phyloP scores from a whole-genome alignment of 2,113 vertebrate species.

The Cercocebus atys region DNA sequence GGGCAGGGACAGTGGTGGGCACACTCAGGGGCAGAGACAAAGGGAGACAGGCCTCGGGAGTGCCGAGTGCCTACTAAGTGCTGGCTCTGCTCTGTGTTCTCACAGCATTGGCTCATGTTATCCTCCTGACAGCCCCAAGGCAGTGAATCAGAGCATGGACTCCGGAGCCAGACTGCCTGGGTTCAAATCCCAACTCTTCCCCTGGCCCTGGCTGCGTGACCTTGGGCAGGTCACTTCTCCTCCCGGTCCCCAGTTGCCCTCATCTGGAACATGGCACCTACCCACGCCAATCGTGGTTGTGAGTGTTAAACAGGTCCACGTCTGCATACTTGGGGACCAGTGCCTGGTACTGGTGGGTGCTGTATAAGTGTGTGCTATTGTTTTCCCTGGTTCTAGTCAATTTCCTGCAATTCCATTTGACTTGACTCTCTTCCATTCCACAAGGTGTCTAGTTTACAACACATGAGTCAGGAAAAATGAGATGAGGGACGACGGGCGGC shows the following conservation, averaged over 20 bases:
- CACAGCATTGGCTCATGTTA: accelerated
- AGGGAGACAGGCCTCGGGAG: accelerated
- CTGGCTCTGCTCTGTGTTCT: accelerated
- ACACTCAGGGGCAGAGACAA: not conserved
- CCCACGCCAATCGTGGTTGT: accelerated
- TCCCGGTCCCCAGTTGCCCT: not conserved
- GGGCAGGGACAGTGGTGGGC: not conserved
- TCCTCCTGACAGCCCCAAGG: accelerated
- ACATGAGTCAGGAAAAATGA: not conserved
- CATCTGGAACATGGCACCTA: not conserved
- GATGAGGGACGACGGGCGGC: accelerated
- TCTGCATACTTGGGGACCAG: not conserved
- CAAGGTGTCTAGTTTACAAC: not conserved
- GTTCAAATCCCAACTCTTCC: not conserved
- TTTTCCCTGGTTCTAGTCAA: not conserved
- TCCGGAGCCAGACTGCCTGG: not conserved
- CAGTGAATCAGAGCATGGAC: accelerated
- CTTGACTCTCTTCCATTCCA: not conserved
- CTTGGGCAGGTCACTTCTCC: not conserved
- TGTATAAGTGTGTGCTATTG: too few relatives aligned
- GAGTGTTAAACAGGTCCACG: too few relatives aligned
- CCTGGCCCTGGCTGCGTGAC: too few relatives aligned
- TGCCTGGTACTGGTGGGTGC: not conserved
- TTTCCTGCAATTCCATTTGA: too few relatives aligned
- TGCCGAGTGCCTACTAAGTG: accelerated